These are phyloP conservation scores for Rhincodon typus DNA, from an alignment of 2,797 vertebrate genomes.

Conservation along the genomic window DNA sequence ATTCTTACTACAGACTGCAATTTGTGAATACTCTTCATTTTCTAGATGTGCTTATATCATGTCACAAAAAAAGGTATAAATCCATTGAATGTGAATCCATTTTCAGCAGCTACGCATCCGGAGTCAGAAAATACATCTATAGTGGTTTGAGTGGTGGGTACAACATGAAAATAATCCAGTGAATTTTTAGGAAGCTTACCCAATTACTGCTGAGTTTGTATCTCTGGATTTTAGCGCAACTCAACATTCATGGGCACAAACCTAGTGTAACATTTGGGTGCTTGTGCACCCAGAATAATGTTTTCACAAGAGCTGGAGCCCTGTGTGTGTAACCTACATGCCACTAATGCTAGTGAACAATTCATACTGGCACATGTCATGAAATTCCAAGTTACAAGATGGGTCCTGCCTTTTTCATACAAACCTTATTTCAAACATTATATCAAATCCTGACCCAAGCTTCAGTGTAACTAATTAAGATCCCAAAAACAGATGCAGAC, in stretches of 20 bases:
- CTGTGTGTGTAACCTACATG: neutral
- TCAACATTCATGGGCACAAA: neutral
- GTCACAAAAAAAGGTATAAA: neutral
- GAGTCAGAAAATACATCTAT: neutral
- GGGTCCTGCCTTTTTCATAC: neutral
- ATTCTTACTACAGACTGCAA: neutral
- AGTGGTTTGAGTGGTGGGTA: neutral
- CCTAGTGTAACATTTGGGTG: neutral
- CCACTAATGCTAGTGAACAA: neutral
- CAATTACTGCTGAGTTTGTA: neutral
- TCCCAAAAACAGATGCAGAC: neutral
- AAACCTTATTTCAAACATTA: neutral
- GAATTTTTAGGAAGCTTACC: neutral
- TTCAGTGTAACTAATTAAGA: neutral
- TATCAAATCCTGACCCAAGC: neutral
- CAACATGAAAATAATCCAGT: neutral
- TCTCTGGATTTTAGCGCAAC: neutral
- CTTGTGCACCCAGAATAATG: neutral
- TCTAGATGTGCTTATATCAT: neutral
- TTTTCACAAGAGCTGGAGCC: neutral
- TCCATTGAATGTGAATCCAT: neutral
- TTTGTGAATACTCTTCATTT: neutral
- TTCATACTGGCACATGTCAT: neutral
- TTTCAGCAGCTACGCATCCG: neutral
- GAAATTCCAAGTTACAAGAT: neutral